Conservation (phyloP, 53 echinoderm and acorn worm genomes). For the Crossaster papposus region DNA sequence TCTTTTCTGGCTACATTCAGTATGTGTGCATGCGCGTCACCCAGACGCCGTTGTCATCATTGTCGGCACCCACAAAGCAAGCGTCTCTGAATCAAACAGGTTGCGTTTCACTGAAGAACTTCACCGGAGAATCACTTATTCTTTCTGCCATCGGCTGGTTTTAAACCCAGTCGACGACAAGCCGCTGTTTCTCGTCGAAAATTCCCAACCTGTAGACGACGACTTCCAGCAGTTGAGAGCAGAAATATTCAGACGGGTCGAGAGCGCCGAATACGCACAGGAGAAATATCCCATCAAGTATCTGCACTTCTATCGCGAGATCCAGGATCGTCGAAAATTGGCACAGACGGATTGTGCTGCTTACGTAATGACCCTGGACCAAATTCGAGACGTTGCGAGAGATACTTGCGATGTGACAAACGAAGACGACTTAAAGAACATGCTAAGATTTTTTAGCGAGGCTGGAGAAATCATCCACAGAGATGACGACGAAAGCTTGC, state of each 20-base stretch:
- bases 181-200: conserved; percentile 44
- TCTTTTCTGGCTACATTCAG: conserved; percentile 55
- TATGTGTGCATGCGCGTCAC: conserved; percentile 46
- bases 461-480: conserved; percentile 39
- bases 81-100: background rate
- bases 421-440: conserved; percentile 6
- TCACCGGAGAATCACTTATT: background rate
- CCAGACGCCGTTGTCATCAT: conserved; percentile 22
- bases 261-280: conserved; percentile 1
- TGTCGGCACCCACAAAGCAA: conserved; percentile 42
- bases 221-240: conserved; percentile 37
- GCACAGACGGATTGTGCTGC: background rate
- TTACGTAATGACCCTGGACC: conserved; percentile 14
- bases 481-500: conserved; percentile 15
- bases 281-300: conserved; percentile 47
- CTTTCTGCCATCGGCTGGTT: conserved; percentile 38
- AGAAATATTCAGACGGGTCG: conserved; percentile 14
- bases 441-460: conserved; percentile 20
- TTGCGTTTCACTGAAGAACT: conserved; percentile 9
- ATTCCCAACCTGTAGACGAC: conserved; percentile 12
- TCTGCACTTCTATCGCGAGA: conserved; percentile 12
- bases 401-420: background rate
- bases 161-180: conserved; percentile 20
- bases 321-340: conserved; percentile 23
- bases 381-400: background rate